These are phyloP conservation scores for Drosophila picticornis DNA, from an alignment of 2,888 invertebrate species.

Conservation along the genomic window DNA sequence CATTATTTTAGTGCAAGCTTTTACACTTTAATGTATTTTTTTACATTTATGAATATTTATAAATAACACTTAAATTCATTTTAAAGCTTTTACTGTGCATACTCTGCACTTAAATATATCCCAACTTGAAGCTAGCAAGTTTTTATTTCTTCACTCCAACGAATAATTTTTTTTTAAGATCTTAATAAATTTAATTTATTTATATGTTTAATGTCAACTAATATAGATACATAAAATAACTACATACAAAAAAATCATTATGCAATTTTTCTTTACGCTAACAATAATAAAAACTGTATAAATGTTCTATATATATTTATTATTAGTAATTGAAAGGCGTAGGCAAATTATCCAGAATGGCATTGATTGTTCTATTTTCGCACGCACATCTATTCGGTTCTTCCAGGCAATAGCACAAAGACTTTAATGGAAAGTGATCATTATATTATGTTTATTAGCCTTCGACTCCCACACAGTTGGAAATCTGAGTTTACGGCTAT, in stretches of 20 bases:
- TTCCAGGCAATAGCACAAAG: constrained; percentile 30
- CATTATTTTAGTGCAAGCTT: not conserved
- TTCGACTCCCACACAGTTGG: constrained; percentile 61
- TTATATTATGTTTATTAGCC: constrained; percentile 56
- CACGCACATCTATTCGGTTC: constrained; percentile 1
- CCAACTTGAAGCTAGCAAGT: not conserved
- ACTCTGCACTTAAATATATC: not conserved
- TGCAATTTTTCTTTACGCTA: not conserved
- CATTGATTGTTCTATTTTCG: not conserved
- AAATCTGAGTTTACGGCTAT: constrained; percentile 57
- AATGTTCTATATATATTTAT: not conserved
- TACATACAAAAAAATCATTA: not conserved
- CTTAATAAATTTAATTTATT: not conserved
- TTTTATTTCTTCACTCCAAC: not conserved
- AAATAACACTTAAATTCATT: not conserved
- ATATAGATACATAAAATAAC: not conserved
- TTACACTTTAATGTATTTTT: not conserved
- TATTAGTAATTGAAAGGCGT: not conserved
- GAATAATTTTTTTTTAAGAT: not conserved
- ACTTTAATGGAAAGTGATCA: constrained; percentile 39
- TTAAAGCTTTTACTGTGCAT: not conserved
- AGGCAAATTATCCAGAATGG: not conserved
- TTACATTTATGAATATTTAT: not conserved
- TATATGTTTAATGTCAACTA: not conserved
- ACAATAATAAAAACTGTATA: not conserved